Base-by-base conservation (phyloP, 2,797 vertebrate species). In the Zalophus californianus region DNA sequence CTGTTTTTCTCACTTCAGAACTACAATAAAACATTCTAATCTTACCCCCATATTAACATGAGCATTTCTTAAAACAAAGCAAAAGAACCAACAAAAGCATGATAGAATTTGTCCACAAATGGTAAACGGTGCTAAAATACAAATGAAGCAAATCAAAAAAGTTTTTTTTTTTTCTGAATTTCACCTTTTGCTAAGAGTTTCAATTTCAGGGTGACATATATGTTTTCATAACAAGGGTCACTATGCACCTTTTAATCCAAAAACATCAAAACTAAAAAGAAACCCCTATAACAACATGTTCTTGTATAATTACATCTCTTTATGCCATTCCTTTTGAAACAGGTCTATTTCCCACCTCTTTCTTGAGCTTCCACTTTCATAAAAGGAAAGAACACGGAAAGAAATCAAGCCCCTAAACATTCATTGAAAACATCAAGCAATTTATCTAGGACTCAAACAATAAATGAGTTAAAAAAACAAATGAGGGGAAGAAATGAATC, bases 401-500 rank as follows among this genome's bases (percentile, higher is more conserved):
- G 86, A 92, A 97, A 94, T 13, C 35, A 75, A 75, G 90, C 54
- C 77, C 73, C 70, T 56, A 75, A 89, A 58, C 92, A 92, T 41
- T 90, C 78, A 32, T 0, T 94, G 62, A 85, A 23, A 32, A 73
- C 2, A 8, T 41, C 60, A 52, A 86, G 54, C 54, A 58, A 44
- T 58, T 89, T 82, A 88, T 60, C 77, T 75, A 79, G 79, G 35
- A 93, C 54, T 32, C 7, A 48, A 38, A 90, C 16, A 79, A 86
- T 62, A 23, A n/a, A 86, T 84, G 52, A 95, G 29, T 90, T 93
- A 78, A 20, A 78, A 20, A 83, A 96, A 92, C 64, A 64, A 66
- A 68, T 12, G 54, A 12, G 95, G 50, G 78, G 94, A 98, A 93
- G 35, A 92, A 93, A 92, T 83, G 88, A 95, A n/a, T 58, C 60